Evolutionary conservation across 1,140 invertebrate genomes (phyloP).

Genomic region (Ruditapes philippinarum): DNA sequence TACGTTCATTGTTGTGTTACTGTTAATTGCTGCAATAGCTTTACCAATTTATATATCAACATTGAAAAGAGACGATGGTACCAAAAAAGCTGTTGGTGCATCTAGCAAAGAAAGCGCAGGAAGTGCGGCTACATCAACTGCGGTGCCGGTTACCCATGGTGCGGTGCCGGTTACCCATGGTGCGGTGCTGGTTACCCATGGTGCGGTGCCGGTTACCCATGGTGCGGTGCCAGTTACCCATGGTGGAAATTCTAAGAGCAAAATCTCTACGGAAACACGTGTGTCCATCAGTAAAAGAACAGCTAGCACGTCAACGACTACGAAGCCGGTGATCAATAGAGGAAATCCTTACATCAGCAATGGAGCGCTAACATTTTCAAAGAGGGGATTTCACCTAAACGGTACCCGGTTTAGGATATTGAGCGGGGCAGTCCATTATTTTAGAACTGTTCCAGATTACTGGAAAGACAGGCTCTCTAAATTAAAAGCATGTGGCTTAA

Average conservation of each 20-base stretch:
- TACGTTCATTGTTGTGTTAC: background rate
- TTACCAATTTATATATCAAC: background rate
- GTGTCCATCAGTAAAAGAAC: no score
- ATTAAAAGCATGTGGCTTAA: constrained; percentile 87
- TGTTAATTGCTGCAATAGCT: background rate
- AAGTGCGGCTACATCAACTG: background rate
- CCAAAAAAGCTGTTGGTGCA: no score
- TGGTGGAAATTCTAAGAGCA: no score
- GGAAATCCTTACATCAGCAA: background rate
- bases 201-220: no score
- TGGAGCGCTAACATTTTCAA: constrained; percentile 55
- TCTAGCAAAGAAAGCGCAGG: background rate
- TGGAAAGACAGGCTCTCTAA: constrained; percentile 88
- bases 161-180: no score
- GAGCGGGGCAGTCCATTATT: constrained; percentile 88
- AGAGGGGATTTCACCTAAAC: constrained; percentile 69
- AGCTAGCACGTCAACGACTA: no score
- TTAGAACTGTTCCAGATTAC: constrained; percentile 87
- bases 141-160: no score
- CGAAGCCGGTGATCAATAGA: no score
- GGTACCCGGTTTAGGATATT: constrained; percentile 69
- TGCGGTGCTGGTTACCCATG: no score
- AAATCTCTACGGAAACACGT: no score
- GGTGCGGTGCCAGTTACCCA: no score
- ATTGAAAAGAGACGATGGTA: background rate